Base-by-base conservation (phyloP, 2,113 vertebrate species). In the Psephotus haematonotus region DNA sequence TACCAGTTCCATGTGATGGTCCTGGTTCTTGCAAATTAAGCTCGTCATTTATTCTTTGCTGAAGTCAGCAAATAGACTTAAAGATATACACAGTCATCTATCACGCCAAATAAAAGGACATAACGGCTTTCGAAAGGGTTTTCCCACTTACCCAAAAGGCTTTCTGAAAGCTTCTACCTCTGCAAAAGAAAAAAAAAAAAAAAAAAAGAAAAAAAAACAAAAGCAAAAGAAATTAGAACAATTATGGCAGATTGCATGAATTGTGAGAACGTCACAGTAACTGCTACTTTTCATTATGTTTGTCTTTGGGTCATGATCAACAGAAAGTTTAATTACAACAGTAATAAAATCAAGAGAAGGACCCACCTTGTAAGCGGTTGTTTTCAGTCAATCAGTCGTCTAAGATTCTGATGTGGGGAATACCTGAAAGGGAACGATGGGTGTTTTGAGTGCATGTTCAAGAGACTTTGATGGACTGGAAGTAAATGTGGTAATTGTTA, bases 131-230 rank as follows among this genome's bases (percentile, higher is more conserved):
- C 97, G 92, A 98, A 98, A 98, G 99, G 99, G 98, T 99, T 99
- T 98, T 99, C 99, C 99, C 99, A 99, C 98, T 99, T 98, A 98
- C 98, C 98, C 99, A 99, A 99, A 99, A 99, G 98, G 98, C 98
- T 99, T 99, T 99, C 98, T 98, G 98, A 99, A 99, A 99, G 99
- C 98, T 99, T 99, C 99, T 99, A 99, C 99, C 99, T 99, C 99
- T 99, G 98, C 98, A 99, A 98, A 99, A 99, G 83, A 98, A 98
- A 98, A 98, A 90, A 62, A 44, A 78, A 76, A 98, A 98, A 87
- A 69, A 39, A 33, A 6, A 9, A 80, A 23, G 44, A 98, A 59
- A 98, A 98, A 96, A 97, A 97, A 65, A 91, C 37, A 89, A 93
- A 88, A 90, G 92, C 78, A 83, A 97, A 98, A 98, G 97, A 98